Evolutionary conservation across 1,140 invertebrate species (phyloP), one percentile per base, ranked within the genome.

Genomic region (Nymphalis io): DNA sequence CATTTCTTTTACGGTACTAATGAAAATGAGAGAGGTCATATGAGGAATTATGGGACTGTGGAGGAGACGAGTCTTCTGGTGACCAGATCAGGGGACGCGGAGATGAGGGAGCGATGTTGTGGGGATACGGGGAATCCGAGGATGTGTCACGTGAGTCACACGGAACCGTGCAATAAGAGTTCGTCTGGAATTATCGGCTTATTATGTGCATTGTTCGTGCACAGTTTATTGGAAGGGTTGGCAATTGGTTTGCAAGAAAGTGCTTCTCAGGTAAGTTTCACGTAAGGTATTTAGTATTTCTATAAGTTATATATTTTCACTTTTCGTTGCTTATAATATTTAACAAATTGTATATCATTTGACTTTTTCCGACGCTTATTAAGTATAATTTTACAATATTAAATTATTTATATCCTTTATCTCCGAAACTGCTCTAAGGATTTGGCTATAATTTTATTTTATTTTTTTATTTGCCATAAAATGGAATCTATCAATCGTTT

Each of bases 151-250:
- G 93, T 93, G 2, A 94, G 89, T 42, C 94, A 95, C 61, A 90
- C 88, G 0, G 94, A 93, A 63, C 94, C 94, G 0, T 95, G 94
- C 71, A 84, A 84, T 21, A 89, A 87, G 23, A 92, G 91, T 51
- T 92, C 93, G 53, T 93, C 93, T 0, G 93, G 93, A 2, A 91
- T 93, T 1, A 73, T 94, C 12, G 95, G 95, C 1, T 84, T 96
- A 18, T 81, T 96, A 39, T 81, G 95, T 8, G 96, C 96, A 0
- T 87, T 97, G 8, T 95, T 96, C 4, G 88, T 97, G 44, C 96
- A 97, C 79, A 95, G 96, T 15, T 83, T 96, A 3, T 93, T 98
- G 23, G 97, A 98, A 90, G 96, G 97, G 44, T 83, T 98, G 38
- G 96, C 96, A 1, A 96, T 98, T 78, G 97, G 97, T 1, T 87